Base-by-base conservation (phyloP, 2,797 vertebrate species). In the Benthosema pterotum region DNA sequence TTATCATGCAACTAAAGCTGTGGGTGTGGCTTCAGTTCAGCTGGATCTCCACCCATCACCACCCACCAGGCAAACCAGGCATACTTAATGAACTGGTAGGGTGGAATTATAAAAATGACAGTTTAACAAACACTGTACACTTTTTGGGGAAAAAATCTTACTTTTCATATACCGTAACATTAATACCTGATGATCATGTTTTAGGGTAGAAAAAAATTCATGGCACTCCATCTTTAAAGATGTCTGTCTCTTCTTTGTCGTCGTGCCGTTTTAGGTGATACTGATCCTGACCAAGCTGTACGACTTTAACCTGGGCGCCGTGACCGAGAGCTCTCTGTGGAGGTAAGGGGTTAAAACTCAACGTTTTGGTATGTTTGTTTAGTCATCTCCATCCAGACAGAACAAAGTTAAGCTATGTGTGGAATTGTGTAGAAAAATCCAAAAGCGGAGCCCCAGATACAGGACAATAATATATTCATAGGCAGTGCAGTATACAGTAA, bases 261-360 rank as follows among this genome's bases (percentile, higher is more conserved):
- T 82, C 79, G 0, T 64, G 56, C 77, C 83, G 83, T 42, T 3
- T 77, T 77, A 99, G 97, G 97, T 99, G 78, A 99, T 99, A 82
- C 94, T 99, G 79, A 99, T 99, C 80, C 90, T 99, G 91, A 98
- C 97, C n/a, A 99, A 99, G 78, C 93, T 98, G 53, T 97, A 96
- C 7, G 97, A 99, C 90, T 96, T 98, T 90, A 98, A 98, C 86
- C 67, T 99, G 83, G 96, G 96, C 12, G 97, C 95, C 0, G 97
- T 98, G 67, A 99, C 97, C 0, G 97, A 99, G 88, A 99, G 97
- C 78, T 99, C 97, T 1, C 92, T 99, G 14, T 99, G 97, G 97
- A 97, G 97, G 97, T 99, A 93, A 83, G 95, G 60, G 46, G 25
- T 18, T 56, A 19, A n/a, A n/a, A 32, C 48, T 47, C 6, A 52